Percentiles rank a stretch among this genome's conserved stretches.
These are phyloP conservation scores for Zosterops lateralis DNA, from an alignment of 2,113 vertebrate genomes.

Conservation along the genomic window DNA sequence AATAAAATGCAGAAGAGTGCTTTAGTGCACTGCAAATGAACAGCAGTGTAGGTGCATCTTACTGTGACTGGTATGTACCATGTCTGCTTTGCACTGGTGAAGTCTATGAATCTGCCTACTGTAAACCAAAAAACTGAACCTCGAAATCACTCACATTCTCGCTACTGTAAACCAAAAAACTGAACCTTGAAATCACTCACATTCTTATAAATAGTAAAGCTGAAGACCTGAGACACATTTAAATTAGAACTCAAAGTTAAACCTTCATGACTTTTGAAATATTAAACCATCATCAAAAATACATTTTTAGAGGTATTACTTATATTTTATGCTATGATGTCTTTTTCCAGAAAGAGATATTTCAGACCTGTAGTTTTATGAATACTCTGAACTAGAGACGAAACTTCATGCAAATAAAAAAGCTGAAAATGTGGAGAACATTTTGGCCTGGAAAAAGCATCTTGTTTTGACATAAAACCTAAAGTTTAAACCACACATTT, in stretches of 20 bases:
- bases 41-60: not conserved
- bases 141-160: conserved; percentile 32
- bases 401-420: conserved; percentile 29
- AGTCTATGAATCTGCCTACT: not conserved
- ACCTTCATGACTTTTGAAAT: conserved; percentile 65
- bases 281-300: conserved; percentile 64
- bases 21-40: conserved; percentile 3
- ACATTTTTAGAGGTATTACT: conserved; percentile 49
- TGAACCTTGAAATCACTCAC: not conserved
- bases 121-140: conserved; percentile 16
- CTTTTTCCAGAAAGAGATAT: conserved; percentile 27
- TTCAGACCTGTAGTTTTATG: not conserved
- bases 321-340: not conserved
- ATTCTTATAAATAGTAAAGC: conserved; percentile 59
- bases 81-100: not conserved
- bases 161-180: not conserved
- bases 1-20: not conserved
- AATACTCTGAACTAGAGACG: not conserved
- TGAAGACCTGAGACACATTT: conserved; percentile 12
- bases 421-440: not conserved
- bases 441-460: not conserved
- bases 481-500: not conserved
- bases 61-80: not conserved
- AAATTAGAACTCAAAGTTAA: conserved; percentile 50
- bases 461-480: not conserved